phyloP scores from a whole-genome alignment of 2,113 vertebrate species.

The Sinocyclocheilus anshuiensis region DNA sequence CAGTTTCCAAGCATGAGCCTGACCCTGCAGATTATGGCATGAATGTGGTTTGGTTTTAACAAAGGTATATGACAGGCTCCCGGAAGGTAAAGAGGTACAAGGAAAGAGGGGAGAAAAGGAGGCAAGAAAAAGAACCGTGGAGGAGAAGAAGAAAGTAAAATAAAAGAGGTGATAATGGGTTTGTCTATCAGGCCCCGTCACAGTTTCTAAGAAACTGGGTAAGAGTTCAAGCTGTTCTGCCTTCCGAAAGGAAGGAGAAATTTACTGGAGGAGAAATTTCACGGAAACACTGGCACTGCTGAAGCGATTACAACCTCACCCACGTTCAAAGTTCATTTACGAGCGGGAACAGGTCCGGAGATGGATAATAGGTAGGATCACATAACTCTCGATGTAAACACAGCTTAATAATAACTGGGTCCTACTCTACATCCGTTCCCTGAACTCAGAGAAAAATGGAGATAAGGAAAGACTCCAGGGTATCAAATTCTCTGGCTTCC shows the following conservation, averaged over 20 bases:
- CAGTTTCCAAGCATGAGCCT: background rate
- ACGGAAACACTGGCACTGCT: conserved; percentile 22
- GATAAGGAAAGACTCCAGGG: background rate
- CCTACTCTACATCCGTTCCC: background rate
- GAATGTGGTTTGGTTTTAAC: background rate
- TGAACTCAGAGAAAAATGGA: background rate
- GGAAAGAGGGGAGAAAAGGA: background rate
- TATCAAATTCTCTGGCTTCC: conserved; percentile 9
- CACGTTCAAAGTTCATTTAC: conserved; percentile 48
- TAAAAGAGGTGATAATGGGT: conserved; percentile 14
- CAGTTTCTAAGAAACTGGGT: conserved; percentile 23
- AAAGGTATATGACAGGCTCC: background rate
- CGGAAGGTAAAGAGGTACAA: background rate
- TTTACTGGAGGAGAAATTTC: conserved; percentile 13
- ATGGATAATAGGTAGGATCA: conserved; percentile 31
- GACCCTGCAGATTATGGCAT: background rate
- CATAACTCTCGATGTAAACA: conserved; percentile 18
- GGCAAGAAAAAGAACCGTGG: background rate
- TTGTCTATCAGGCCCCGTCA: background rate
- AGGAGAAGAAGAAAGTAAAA: background rate
- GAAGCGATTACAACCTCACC: conserved; percentile 42
- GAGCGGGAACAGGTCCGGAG: conserved; percentile 17
- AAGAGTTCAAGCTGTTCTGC: conserved; percentile 4
- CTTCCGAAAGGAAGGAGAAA: background rate
- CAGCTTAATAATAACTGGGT: conserved; percentile 12